Base-by-base conservation (phyloP, 1,140 invertebrate species). In the Nebria ingens region DNA sequence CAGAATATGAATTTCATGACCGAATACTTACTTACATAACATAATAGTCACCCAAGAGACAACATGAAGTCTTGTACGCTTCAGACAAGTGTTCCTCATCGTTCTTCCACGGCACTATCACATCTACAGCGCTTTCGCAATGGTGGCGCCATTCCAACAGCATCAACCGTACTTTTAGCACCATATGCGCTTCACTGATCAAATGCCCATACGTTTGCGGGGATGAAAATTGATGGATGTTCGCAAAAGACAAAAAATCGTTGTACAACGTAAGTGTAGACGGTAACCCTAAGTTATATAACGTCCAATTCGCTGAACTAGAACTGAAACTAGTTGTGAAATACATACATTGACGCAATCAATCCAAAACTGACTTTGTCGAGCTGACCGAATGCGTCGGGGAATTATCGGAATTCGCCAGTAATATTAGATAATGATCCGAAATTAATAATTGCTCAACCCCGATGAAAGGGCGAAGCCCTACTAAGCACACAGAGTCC, bases 401-500 rank as follows among this genome's bases (percentile, higher is more conserved):
- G 23, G 71, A 76, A 23, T 72, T 74, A 38, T 85, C 81, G 1
- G 76, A 73, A 61, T 77, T 79, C 2, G 82, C 79, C 1, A 89
- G 68, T 2, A 89, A 70, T 13, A 86, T 72, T 2, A 90, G 69
- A 63, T 79, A 78, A 55, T 75, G 77, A 21, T 78, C 75, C 2
- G 81, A 77, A 0, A 82, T 71, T 12, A 85, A 69, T 1, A 89
- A 66, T 59, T 78, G 74, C 56, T 85, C 79, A 4, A 87, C 82
- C 6, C 84, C 83, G 52, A 88, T 68, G 61, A 89, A 89, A 0
- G 86, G 83, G 53, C 83, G 73, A 20, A 88, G 62, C 2, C 86
- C 86, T 49, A 89, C 79, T 6, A 89, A 67, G 52, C 84, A 87
- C 23, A 88, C 79, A 0, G 84, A 78, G 51, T 85, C 81, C 34